phyloP scores from a whole-genome alignment of 2,113 vertebrate species.

The Grammomys dolichurus region DNA sequence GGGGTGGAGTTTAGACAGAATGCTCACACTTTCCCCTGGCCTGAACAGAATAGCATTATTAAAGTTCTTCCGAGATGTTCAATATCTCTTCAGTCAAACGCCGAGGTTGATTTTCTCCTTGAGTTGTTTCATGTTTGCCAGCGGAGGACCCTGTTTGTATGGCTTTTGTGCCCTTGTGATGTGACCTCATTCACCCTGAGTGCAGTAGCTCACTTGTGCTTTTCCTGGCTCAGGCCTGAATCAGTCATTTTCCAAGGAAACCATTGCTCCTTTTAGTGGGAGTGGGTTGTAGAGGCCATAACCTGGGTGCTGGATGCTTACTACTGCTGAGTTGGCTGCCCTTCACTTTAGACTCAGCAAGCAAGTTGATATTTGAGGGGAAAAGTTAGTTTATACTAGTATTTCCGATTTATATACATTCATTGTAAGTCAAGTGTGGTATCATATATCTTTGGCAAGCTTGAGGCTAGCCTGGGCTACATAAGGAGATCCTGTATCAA shows the following conservation, averaged over 20 bases:
- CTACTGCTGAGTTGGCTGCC: neutral
- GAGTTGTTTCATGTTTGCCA: neutral
- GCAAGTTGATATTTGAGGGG: neutral
- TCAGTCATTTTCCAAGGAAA: neutral
- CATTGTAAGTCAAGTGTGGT: neutral
- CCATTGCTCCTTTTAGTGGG: neutral
- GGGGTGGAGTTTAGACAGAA: no score
- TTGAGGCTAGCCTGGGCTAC: neutral
- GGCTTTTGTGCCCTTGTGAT: neutral
- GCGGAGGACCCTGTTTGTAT: neutral
- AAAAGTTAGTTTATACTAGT: conserved; percentile 24
- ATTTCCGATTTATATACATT: conserved; percentile 39
- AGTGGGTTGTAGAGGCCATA: neutral
- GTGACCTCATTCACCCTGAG: neutral
- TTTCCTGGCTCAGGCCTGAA: neutral
- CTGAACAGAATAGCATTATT: neutral
- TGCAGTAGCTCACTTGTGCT: neutral
- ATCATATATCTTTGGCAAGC: neutral
- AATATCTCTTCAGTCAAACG: neutral
- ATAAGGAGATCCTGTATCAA: neutral
- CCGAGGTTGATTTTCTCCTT: conserved; percentile 23
- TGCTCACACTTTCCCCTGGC: neutral
- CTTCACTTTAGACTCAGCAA: neutral
- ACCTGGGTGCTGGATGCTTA: neutral
- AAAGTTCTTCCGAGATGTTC: conserved; percentile 29